A percentile compares a stretch with the other conserved stretches of the same genome.
Conservation (phyloP, 2,888 invertebrate species). For the Heliothis peltigera region DNA sequence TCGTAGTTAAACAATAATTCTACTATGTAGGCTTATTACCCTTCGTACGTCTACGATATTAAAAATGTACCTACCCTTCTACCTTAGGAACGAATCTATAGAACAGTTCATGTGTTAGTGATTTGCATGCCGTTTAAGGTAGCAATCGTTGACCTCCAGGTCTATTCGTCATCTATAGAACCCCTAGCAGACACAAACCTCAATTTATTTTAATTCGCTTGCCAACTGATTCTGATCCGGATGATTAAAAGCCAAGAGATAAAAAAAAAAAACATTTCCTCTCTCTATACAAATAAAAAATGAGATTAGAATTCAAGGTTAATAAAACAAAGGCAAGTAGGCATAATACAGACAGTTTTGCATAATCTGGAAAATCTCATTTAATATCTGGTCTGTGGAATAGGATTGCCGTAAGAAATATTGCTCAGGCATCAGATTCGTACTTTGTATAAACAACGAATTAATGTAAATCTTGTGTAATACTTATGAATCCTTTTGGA, state of each 20-base stretch:
- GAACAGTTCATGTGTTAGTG: too few relatives aligned
- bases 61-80: too few relatives aligned
- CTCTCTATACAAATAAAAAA: conserved; percentile 39
- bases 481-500: conserved; percentile 52
- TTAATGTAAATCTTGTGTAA: conserved; percentile 52
- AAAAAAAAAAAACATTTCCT: conserved; percentile 42
- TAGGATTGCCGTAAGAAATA: conserved; percentile 47
- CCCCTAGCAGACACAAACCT: background rate
- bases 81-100: too few relatives aligned
- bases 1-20: too few relatives aligned
- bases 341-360: conserved; percentile 45
- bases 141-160: background rate
- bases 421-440: conserved; percentile 29
- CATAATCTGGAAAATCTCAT: conserved; percentile 60
- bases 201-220: conserved; percentile 2
- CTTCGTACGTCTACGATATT: too few relatives aligned
- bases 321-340: conserved; percentile 54
- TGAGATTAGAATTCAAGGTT: conserved; percentile 58
- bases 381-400: conserved; percentile 41
- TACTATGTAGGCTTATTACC: too few relatives aligned
- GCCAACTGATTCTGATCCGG: conserved; percentile 10
- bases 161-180: background rate
- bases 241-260: conserved; percentile 16
- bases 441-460: conserved; percentile 38
- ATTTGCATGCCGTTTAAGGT: too few relatives aligned